Evolutionary conservation across 2,113 vertebrate species (phyloP), one percentile per base, ranked within the genome.

Genomic region (Saccopteryx bilineata): DNA sequence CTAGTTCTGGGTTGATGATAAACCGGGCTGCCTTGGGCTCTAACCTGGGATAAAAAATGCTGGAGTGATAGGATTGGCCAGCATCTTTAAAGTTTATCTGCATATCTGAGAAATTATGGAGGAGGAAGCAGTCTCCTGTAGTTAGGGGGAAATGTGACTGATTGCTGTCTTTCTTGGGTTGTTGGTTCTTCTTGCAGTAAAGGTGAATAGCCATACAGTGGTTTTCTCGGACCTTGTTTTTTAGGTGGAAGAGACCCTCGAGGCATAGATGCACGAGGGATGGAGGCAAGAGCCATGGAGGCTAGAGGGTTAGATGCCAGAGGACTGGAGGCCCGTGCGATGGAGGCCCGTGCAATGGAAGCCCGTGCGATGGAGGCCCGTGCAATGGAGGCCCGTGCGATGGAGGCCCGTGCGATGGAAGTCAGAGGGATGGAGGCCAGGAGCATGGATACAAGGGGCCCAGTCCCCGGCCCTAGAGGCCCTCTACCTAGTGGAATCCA

Each of bases 401-500:
- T 5, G 98, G 98, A 52, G 98, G 99, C 98, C 14, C 98, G 99
- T 56, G 98, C 98, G 0, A 99, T 99, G 98, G 99, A 99, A 83
- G 95, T 98, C 18, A 98, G 99, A 75, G 98, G 97, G 8, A 99
- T 99, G 98, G 99, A 99, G 80, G 93, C 98, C 7, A 98, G 99
- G 79, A 98, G 97, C 68, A 96, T 99, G 96, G 99, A 99, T 79
- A 84, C 99, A 72, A 99, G 99, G 48, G 99, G 98, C 58, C 99
- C 99, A 0, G 99, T 99, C 18, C 96, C 99, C 3, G 99, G 97
- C n/a, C 99, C 99, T 1, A 99, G 99, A 87, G 99, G 99, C 94
- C 99, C 99, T 17, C 99, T 99, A 96, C 98, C 99, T 7, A 96
- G 98, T 72, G 99, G 99, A 90, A 99, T 99, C 97, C 99, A 98